These are phyloP conservation scores for Dioctria linearis DNA, from an alignment of 2,888 invertebrate species.

Conservation along the genomic window DNA sequence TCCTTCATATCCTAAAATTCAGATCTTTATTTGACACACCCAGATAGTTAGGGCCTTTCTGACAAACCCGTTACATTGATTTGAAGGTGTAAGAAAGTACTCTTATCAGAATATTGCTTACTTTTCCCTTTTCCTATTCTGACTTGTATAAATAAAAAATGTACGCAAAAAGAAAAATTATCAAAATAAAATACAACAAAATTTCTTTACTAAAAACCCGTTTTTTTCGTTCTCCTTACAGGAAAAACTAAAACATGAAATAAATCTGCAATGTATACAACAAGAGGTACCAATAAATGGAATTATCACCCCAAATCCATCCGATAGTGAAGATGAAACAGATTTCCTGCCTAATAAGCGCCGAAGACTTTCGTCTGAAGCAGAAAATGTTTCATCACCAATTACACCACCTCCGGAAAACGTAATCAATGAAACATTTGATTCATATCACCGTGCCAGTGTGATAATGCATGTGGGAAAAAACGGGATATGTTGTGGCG, in stretches of 20 bases:
- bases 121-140: too few relatives aligned
- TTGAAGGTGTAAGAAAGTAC: too few relatives aligned
- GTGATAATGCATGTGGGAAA: conserved; percentile 91
- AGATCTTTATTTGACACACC: too few relatives aligned
- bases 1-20: too few relatives aligned
- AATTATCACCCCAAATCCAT: conserved; percentile 85
- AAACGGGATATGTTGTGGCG: conserved; percentile 79
- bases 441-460: conserved; percentile 73
- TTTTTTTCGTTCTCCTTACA: conserved; percentile 9
- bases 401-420: conserved; percentile 60
- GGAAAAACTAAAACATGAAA: conserved; percentile 19
- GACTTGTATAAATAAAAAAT: too few relatives aligned
- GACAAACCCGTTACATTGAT: too few relatives aligned
- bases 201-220: not conserved
- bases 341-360: conserved; percentile 39
- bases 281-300: conserved; percentile 63
- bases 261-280: conserved; percentile 9
- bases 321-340: conserved; percentile 81
- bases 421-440: not conserved
- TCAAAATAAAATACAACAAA: too few relatives aligned
- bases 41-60: too few relatives aligned
- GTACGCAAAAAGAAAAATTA: too few relatives aligned
- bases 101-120: too few relatives aligned
- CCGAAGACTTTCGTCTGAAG: not conserved
- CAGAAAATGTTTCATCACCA: conserved; percentile 13